Base-by-base conservation (phyloP, 2,888 invertebrate species). In the Andrena minutula region DNA sequence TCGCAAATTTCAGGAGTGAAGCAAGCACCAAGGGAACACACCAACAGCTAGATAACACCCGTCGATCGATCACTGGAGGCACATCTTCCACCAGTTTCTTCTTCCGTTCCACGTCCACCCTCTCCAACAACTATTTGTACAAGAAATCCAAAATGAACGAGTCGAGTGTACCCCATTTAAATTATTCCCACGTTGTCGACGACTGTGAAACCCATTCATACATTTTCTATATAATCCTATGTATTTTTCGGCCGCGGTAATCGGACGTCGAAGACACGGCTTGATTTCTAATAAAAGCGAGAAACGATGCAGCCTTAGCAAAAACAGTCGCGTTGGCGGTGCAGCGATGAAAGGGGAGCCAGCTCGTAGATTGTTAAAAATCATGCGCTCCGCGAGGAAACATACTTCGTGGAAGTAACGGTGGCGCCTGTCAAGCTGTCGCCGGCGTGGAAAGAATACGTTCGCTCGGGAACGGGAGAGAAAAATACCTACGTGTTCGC, bases 1-100 rank as follows among this genome's bases (percentile, higher is more conserved):
- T 53, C 30, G 2, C n/a, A n/a, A 35, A 75, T 89, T 89, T 32
- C 79, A 91, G 90, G 90, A 89, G 75, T 89, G 90, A 91, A 87
- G 75, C 75, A 77, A 82, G 75, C 61, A 77, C 35, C 78, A 79
- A 85, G 77, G 61, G 35, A 76, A 60, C 75, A 75, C 64, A 64
- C 75, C 73, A 41, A 77, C 76, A 51, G 58, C 61, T 64, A 26
- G 58, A 72, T 56, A 79, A 74, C 73, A 74, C 73, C 41, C 77
- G 53, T 60, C 51, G 83, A 73, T 63, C 30, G n/a, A 80, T 64
- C 32, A 35, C 49, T 49, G 63, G 28, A 74, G 82, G 69, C 51
- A 65, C 56, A 53, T 3, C 64, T 35, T 58, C 47, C 51, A 47
- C 49, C 72, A 20, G 47, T 66, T 61, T 30, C 49, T 30, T 35